Percentiles rank a stretch among this genome's conserved stretches.
phyloP scores from a whole-genome alignment of 2,797 vertebrate genomes.

The Hypotaenidia okinawae region DNA sequence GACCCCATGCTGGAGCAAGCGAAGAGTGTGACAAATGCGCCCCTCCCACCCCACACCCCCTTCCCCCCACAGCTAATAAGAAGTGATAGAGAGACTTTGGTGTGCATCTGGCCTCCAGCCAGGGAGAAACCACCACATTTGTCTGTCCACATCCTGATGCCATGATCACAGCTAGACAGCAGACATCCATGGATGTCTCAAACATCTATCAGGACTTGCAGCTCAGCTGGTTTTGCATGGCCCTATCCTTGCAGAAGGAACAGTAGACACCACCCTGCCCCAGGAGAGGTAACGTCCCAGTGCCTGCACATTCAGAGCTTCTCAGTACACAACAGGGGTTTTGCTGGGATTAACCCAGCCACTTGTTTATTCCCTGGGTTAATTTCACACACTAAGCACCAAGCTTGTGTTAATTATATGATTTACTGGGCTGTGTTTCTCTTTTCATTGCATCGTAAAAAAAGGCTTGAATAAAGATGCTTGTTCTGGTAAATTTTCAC shows the following conservation, averaged over 20 bases:
- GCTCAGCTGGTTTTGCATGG: background rate
- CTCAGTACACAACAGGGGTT: background rate
- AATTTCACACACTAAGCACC: constrained; percentile 62
- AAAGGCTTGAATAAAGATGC: constrained; percentile 20
- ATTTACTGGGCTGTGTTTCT: constrained; percentile 44
- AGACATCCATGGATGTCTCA: background rate
- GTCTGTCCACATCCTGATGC: background rate
- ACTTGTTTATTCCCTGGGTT: constrained; percentile 59
- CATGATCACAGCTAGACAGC: rapidly evolving
- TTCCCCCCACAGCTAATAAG: no score
- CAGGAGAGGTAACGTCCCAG: background rate
- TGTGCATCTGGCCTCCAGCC: no score
- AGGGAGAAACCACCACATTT: no score
- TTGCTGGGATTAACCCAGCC: constrained; percentile 28
- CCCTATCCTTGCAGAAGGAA: background rate
- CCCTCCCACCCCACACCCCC: no score
- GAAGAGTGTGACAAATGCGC: no score
- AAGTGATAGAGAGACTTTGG: no score
- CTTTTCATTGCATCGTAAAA: constrained; percentile 56
- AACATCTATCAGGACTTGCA: background rate
- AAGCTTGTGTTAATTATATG: constrained; percentile 63
- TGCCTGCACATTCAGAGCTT: background rate
- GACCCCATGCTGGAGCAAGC: no score
- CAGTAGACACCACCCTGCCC: background rate
- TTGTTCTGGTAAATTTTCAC: constrained; percentile 55